Percentiles rank a stretch among this genome's conserved stretches.
phyloP scores from a whole-genome alignment of 2,888 invertebrate species.

The Argynnis bischoffii region DNA sequence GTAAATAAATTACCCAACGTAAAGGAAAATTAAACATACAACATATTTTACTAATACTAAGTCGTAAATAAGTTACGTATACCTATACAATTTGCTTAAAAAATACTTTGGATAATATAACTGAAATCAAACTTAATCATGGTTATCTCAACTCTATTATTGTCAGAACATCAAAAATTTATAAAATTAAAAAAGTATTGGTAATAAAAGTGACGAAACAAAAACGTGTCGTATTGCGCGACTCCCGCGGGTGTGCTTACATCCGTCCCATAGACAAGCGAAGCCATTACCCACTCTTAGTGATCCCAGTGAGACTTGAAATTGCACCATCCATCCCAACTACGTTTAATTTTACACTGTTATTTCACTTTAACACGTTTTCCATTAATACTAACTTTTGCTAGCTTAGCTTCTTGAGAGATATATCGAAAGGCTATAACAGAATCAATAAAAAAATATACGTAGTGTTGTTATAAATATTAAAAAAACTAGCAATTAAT shows the following conservation, averaged over 20 bases:
- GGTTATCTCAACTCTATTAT: neutral
- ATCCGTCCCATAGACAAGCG: constrained; percentile 24
- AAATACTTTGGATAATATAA: no score
- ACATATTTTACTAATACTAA: no score
- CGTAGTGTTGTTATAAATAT: no score
- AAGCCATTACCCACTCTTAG: constrained; percentile 28
- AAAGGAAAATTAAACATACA: no score
- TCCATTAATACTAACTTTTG: neutral
- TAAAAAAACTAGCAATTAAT: no score
- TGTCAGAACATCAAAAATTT: neutral
- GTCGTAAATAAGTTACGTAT: no score
- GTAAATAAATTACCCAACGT: no score
- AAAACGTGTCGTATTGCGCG: constrained; percentile 10
- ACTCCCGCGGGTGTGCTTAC: constrained; percentile 19
- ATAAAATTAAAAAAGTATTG: constrained; percentile 11
- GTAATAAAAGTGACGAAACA: constrained; percentile 15
- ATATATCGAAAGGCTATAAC: neutral
- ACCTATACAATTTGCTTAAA: no score
- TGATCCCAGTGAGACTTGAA: constrained; percentile 22
- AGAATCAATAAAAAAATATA: neutral
- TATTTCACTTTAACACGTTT: constrained; percentile 19
- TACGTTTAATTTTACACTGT: constrained; percentile 19
- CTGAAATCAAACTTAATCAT: neutral
- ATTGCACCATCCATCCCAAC: constrained; percentile 20
- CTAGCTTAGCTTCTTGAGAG: neutral